These are phyloP conservation scores for Drosophila orosa DNA, from an alignment of 1,140 invertebrate species.

Conservation along the genomic window DNA sequence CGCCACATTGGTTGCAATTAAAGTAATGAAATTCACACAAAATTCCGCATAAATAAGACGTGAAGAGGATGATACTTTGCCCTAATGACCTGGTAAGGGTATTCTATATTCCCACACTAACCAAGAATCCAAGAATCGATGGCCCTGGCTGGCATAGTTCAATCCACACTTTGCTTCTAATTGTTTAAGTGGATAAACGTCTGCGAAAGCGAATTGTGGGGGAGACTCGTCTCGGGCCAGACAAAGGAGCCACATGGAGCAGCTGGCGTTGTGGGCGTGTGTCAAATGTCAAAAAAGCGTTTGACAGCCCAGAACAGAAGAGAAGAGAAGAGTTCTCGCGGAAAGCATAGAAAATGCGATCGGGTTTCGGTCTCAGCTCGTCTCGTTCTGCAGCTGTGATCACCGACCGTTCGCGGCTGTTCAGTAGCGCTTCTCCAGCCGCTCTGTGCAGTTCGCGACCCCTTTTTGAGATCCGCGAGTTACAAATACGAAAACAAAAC, in stretches of 20 bases:
- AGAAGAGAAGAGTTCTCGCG: conserved; percentile 12
- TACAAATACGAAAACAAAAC: conserved; percentile 13
- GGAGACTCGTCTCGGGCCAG: conserved; percentile 28
- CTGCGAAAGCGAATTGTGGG: conserved; percentile 67
- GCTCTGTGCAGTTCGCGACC: conserved; percentile 59
- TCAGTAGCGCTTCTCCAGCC: conserved; percentile 67
- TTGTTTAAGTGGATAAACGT: conserved; percentile 75
- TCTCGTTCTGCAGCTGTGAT: conserved; percentile 55
- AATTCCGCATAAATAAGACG: conserved; percentile 27
- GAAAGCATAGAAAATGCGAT: conserved; percentile 28
- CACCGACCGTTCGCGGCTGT: conserved; percentile 30
- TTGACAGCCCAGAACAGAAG: conserved; percentile 49
- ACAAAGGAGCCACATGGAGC: conserved; percentile 28
- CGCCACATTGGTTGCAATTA: conserved; percentile 59
- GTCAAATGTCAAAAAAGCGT: conserved; percentile 64
- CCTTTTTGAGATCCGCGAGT: conserved; percentile 4
- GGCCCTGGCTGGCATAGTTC: conserved; percentile 6
- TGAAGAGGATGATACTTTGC: neutral
- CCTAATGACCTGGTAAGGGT: neutral
- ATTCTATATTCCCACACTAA: conserved; percentile 17
- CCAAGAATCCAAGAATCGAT: conserved; percentile 1
- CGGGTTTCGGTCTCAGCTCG: conserved; percentile 9
- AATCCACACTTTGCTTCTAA: conserved; percentile 49
- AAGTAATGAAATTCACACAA: conserved; percentile 54
- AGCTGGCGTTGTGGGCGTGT: conserved; percentile 64